Base-by-base conservation (phyloP, 2,888 invertebrate species). In the Dicyrtoma fusca region DNA sequence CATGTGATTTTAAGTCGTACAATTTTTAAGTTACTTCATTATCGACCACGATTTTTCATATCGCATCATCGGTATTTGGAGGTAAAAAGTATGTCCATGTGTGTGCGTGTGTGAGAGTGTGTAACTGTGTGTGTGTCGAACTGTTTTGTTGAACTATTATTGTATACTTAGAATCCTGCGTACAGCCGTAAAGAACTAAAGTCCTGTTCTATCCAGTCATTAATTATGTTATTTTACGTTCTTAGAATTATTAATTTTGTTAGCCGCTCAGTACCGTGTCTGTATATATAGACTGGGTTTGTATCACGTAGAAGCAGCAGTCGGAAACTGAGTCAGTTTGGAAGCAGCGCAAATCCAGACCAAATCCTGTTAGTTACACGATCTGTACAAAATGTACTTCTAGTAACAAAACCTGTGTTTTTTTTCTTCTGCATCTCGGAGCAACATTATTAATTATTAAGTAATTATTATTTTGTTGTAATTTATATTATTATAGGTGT, bases 171-270 rank as follows among this genome's bases (percentile, higher is more conserved):
- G 8, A 6, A 26, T 65, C 21, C 19, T 49, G 65, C 51, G 49
- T 65, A n/a, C 51, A 49, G 34, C 51, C 25, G 49, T 21, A 65
- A 51, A n/a, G 11, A 49, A 51, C 49, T 66, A 13, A 17, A 66
- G 66, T 68, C 68, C 44, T 68, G 68, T 68, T 57, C 21, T 53
- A 42, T 57, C 68, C 34, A 68, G 68, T 68, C 68, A 68, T 68
- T 66, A 66, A n/a, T 66, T 25, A 53, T 47, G 23, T 8, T 42
- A 62, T 62, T 62, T 17, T 4, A 47, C 11, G 42, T 17, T 47
- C 23, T 21, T n/a, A 62, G 10, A 42, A 63, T 34, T 21, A 21
- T 19, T 44, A 47, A 49, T 49, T 49, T 49, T 49, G 11, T 4
- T 47, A 45, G 17, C 1, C 17, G 25, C 19, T 25, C 8, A 59